Base-by-base conservation (phyloP, 2,113 vertebrate genomes). In the Cyphomyrus plagiostoma region DNA sequence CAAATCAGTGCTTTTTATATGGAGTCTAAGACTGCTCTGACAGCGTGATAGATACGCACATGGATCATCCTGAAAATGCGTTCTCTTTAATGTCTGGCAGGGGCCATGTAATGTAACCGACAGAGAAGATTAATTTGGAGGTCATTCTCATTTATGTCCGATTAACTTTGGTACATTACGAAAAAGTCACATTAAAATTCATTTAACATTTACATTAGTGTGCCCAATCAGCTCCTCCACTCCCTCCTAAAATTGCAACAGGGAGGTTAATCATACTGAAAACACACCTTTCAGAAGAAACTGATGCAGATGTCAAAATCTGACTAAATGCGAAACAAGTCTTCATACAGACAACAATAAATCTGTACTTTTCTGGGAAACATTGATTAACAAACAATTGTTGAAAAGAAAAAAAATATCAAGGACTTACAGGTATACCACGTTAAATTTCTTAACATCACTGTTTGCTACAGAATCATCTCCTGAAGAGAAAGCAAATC, bases 301-400 rank as follows among this genome's bases (percentile, higher is more conserved):
- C 56, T 7, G 42, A 53, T 91, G 91, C 89, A 93, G 89, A 92
- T 94, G 90, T 94, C 92, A 91, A 88, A 86, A 91, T 89, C 92
- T 90, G 91, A 92, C 90, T 95, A 92, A 94, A 93, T 93, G 91
- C 94, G 95, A 96, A 96, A 96, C 83, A 66, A 89, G 88, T 88
- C 88, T 92, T 92, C 94, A 30, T 93, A 93, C 91, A 93, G 95
- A 95, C 89, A 91, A 92, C 90, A 88, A 89, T 94, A 95, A 92
- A 92, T 91, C 89, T 90, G 45, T 91, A 92, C 91, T 95, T 95
- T 95, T 96, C 95, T 92, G 94, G 95, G 95, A 96, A 96, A 93
- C 90, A 93, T 91, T 91, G 89, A 74, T 90, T 86, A 66, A 39
- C 11, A 87, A 90, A 85, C 88, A 92, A 90, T 95, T 94, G 94